Evolutionary conservation across 37 sponge, comb jelly and placozoan genomes (phyloP).

Genomic region (Beroe forskalii): DNA sequence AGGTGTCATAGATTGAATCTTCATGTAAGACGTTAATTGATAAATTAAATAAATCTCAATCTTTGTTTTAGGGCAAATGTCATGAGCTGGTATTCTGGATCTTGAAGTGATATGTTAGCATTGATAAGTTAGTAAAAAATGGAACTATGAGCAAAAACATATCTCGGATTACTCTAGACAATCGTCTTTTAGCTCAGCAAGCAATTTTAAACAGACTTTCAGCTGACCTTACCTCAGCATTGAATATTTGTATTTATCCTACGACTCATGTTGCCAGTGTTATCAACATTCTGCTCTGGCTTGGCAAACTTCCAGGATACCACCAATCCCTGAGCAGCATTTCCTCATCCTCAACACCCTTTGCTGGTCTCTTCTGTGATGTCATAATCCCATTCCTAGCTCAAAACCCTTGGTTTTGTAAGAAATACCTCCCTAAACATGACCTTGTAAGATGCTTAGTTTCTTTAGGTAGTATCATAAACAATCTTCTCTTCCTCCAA

Average conservation of each 20-base stretch:
- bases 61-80: too few species aligned
- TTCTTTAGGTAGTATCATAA: neutral
- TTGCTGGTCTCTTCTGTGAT: neutral
- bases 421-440: neutral
- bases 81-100: too few species aligned
- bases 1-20: too few species aligned
- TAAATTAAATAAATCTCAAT: too few species aligned
- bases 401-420: neutral
- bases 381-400: neutral
- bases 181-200: constrained; percentile 18
- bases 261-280: neutral
- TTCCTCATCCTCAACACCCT: neutral
- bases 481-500: constrained; percentile 37
- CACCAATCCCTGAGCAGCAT: neutral
- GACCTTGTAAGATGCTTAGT: neutral
- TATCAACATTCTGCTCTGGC: constrained; percentile 33
- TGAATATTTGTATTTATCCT: constrained; percentile 7
- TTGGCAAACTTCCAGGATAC: constrained; percentile 4
- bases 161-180: constrained; percentile 40
- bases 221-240: neutral
- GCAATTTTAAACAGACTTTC: neutral
- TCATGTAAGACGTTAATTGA: too few species aligned
- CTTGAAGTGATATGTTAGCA: too few species aligned
- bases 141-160: neutral
- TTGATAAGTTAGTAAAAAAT: neutral